phyloP scores from a whole-genome alignment of 2,797 vertebrate species.

The Galaxias olidus region DNA sequence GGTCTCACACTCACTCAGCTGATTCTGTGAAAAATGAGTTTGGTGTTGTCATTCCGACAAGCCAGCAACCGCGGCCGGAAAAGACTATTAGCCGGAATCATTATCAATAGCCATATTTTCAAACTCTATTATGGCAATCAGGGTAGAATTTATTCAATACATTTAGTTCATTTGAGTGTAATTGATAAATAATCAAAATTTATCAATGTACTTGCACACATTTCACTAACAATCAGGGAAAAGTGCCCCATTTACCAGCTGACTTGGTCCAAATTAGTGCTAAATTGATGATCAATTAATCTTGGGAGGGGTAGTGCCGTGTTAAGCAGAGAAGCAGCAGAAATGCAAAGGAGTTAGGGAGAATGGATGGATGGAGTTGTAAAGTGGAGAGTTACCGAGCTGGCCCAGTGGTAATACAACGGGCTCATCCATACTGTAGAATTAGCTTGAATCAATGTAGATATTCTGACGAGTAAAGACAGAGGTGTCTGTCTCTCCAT shows the following conservation, averaged over 20 bases:
- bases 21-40: slow-evolving; percentile 99
- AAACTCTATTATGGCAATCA: slow-evolving; percentile 99
- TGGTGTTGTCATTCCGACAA: slow-evolving; percentile 98
- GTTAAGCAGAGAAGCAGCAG: slow-evolving; percentile 95
- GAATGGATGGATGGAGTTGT: slow-evolving; percentile 37
- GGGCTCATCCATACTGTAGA: too few species aligned
- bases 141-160: slow-evolving; percentile 99
- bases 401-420: slow-evolving; percentile 54
- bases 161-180: slow-evolving; percentile 99
- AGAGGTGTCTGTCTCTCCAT: too few species aligned
- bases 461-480: too few species aligned
- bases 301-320: slow-evolving; percentile 97
- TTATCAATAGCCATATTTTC: slow-evolving; percentile 99
- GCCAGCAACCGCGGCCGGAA: slow-evolving; percentile 95
- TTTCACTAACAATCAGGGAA: slow-evolving; percentile 99
- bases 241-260: slow-evolving; percentile 99
- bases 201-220: slow-evolving; percentile 99
- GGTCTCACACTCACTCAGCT: slow-evolving; percentile 89
- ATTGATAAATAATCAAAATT: slow-evolving; percentile 99
- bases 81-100: slow-evolving; percentile 98
- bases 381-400: slow-evolving; percentile 56
- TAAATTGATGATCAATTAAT: slow-evolving; percentile 99
- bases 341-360: slow-evolving; percentile 87
- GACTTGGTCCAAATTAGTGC: slow-evolving; percentile 99
- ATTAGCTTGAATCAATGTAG: too few species aligned